Percentiles rank a stretch among this genome's conserved stretches.
Conservation (phyloP, 2,888 invertebrate genomes). For the Oeneis ivallda region DNA sequence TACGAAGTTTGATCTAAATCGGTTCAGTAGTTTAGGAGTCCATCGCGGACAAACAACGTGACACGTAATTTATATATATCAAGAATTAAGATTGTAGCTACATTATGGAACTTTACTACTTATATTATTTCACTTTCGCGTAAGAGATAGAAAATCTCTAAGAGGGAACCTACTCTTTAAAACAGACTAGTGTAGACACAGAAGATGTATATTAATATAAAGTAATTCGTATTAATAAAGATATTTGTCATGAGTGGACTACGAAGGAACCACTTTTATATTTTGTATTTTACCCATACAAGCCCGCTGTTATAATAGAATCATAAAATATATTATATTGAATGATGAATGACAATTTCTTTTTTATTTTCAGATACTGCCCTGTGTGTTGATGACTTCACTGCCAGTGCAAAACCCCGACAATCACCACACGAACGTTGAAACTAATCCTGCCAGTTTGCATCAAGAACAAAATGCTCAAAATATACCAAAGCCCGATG, state of each 20-base stretch:
- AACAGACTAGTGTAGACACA: too few species aligned
- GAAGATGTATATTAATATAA: not conserved
- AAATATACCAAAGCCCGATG: slow-evolving; percentile 51
- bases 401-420: slow-evolving; percentile 51
- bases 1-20: too few species aligned
- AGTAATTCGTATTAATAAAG: not conserved
- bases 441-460: slow-evolving; percentile 38
- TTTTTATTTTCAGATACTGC: slow-evolving; percentile 64
- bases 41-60: too few species aligned
- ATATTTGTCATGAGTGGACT: too few species aligned
- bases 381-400: slow-evolving; percentile 55
- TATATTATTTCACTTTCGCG: not conserved
- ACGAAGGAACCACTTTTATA: too few species aligned
- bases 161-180: too few species aligned
- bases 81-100: slow-evolving; percentile 5
- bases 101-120: not conserved
- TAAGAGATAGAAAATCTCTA: not conserved
- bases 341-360: slow-evolving; percentile 13
- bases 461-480: slow-evolving; percentile 44
- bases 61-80: too few species aligned
- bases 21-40: too few species aligned
- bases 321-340: not conserved
- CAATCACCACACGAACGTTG: slow-evolving; percentile 45
- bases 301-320: not conserved
- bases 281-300: too few species aligned